A percentile compares a stretch with the other conserved stretches of the same genome.
Conservation (phyloP, 1,140 invertebrate genomes). For the Heliconius congener region DNA sequence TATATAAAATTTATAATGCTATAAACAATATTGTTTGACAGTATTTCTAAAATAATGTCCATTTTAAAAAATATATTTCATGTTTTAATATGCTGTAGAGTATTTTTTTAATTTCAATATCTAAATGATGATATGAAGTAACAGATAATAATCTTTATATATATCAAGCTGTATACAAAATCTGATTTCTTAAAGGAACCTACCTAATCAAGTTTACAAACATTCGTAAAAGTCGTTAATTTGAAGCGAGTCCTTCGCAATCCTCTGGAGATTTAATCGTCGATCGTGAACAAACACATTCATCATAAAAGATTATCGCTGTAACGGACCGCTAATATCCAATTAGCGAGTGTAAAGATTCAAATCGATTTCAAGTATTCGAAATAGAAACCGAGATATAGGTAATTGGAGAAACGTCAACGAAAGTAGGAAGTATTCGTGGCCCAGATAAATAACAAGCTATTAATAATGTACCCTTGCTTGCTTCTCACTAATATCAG, state of each 20-base stretch:
- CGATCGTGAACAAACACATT: conserved; percentile 52
- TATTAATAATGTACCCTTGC: conserved; percentile 24
- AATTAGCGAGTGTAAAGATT: conserved; percentile 46
- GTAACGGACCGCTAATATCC: conserved; percentile 42
- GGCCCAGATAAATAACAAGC: conserved; percentile 31
- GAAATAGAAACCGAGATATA: conserved; percentile 31
- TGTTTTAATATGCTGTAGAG: background rate
- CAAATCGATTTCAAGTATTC: conserved; percentile 45
- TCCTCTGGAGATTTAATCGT: conserved; percentile 39
- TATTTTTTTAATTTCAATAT: background rate
- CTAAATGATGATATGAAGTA: background rate
- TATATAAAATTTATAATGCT: background rate
- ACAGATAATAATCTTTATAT: conserved; percentile 1
- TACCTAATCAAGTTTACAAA: conserved; percentile 33
- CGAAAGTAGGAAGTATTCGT: conserved; percentile 44
- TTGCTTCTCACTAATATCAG: conserved; percentile 13
- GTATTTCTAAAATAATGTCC: background rate
- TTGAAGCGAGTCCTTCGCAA: conserved; percentile 35
- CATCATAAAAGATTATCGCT: conserved; percentile 53
- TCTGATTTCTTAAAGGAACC: background rate
- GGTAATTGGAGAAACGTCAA: conserved; percentile 35
- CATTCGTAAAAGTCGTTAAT: conserved; percentile 32
- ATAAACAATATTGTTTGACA: conserved; percentile 1
- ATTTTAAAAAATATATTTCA: background rate
- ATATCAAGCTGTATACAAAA: background rate